Conservation (phyloP, 2,888 invertebrate species). For the Myopa tessellatipennis region DNA sequence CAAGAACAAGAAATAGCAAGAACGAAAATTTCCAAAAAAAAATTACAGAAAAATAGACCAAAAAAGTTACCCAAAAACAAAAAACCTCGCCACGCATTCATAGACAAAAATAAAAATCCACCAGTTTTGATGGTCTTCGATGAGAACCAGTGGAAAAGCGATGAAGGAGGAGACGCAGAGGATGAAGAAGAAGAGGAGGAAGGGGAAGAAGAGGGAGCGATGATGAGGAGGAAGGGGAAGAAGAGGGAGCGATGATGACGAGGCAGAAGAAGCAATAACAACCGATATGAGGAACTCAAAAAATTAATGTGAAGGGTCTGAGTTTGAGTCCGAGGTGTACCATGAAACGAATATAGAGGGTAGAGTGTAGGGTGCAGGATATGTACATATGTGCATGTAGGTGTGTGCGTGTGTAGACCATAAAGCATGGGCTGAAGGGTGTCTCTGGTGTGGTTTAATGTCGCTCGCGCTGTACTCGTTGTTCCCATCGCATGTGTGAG, state of each 20-base stretch:
- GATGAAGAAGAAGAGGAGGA: conserved; percentile 28
- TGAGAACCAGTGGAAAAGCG: neutral
- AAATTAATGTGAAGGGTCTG: neutral
- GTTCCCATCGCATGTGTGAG: neutral
- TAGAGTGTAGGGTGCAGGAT: neutral
- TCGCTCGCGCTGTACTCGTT: neutral
- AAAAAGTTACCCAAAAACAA: conserved; percentile 37
- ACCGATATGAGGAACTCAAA: neutral
- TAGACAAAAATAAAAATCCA: conserved; percentile 33
- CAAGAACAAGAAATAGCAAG: conserved; percentile 45
- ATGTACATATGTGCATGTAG: neutral
- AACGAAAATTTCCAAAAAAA: neutral
- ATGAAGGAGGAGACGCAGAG: neutral
- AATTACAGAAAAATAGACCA: conserved; percentile 28
- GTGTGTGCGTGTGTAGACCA: too few relatives aligned
- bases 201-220: neutral
- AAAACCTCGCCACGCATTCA: conserved; percentile 33
- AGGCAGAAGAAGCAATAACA: neutral
- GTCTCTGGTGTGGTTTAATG: conserved; percentile 4
- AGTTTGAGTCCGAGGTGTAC: neutral
- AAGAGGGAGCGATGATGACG: neutral
- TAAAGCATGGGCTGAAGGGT: neutral
- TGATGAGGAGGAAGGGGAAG: neutral
- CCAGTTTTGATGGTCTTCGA: neutral
- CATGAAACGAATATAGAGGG: neutral